A percentile compares a stretch with the other conserved stretches of the same genome.
phyloP scores from a whole-genome alignment of 2,888 invertebrate genomes.

The Cantharis flavilabris region DNA sequence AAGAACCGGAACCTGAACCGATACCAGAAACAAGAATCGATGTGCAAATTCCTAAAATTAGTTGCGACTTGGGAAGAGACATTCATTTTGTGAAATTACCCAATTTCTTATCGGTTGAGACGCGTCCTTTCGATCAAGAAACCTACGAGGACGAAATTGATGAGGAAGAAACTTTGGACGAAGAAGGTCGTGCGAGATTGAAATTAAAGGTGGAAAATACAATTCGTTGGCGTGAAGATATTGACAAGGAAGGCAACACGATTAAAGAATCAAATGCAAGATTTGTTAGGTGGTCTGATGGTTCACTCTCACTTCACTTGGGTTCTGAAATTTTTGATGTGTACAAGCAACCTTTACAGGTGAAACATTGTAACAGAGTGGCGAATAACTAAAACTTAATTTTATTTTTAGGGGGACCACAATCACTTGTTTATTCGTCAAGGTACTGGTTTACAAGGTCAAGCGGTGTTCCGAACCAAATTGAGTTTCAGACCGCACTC shows the following conservation, averaged over 20 bases:
- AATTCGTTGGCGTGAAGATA: slow-evolving; percentile 88
- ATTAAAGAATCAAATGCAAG: slow-evolving; percentile 92
- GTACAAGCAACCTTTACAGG: slow-evolving; percentile 88
- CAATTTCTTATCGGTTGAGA: slow-evolving; percentile 97
- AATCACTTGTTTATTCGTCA: slow-evolving; percentile 97
- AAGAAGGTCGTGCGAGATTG: slow-evolving; percentile 92
- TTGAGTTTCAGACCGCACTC: slow-evolving; percentile 97
- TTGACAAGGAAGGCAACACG: slow-evolving; percentile 81
- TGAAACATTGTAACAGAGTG: slow-evolving; percentile 39
- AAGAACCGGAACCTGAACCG: slow-evolving; percentile 77
- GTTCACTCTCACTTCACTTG: slow-evolving; percentile 94
- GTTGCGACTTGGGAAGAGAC: slow-evolving; percentile 88
- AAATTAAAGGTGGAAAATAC: slow-evolving; percentile 97
- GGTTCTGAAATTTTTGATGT: slow-evolving; percentile 99
- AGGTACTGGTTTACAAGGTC: slow-evolving; percentile 97
- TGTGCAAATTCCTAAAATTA: slow-evolving; percentile 95
- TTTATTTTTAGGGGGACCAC: slow-evolving; percentile 78
- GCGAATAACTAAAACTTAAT: slow-evolving; percentile 2
- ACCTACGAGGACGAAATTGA: slow-evolving; percentile 99
- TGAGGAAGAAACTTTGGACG: slow-evolving; percentile 96
- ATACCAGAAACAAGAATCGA: slow-evolving; percentile 93
- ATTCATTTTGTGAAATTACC: slow-evolving; percentile 96
- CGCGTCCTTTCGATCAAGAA: slow-evolving; percentile 91
- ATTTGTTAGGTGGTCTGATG: slow-evolving; percentile 97
- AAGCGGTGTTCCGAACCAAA: slow-evolving; percentile 95